A percentile compares a stretch with the other conserved stretches of the same genome.
phyloP scores from a whole-genome alignment of 2,113 vertebrate genomes.

The Pseudonaja textilis region DNA sequence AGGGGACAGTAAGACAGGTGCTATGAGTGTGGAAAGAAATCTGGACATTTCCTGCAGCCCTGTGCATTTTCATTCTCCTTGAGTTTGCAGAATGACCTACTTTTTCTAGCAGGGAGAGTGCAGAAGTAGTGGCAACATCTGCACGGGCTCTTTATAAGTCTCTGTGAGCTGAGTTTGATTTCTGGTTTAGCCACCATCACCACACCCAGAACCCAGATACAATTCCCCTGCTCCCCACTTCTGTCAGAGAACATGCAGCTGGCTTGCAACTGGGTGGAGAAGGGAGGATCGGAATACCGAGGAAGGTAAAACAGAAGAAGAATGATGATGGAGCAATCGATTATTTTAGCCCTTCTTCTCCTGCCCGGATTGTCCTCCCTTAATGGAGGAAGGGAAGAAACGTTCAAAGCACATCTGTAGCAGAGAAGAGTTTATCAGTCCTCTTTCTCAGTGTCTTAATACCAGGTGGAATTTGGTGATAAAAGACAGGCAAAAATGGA shows the following conservation, averaged over 20 bases:
- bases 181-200: rapidly evolving
- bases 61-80: neutral
- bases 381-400: neutral
- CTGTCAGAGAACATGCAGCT: neutral
- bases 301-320: neutral
- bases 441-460: constrained; percentile 58
- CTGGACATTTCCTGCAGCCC: neutral
- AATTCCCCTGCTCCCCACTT: neutral
- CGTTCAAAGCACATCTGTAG: constrained; percentile 45
- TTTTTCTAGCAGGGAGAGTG: constrained; percentile 13
- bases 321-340: neutral
- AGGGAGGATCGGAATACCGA: neutral
- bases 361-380: neutral
- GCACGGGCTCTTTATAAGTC: neutral
- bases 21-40: neutral
- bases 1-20: neutral
- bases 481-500: constrained; percentile 26
- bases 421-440: constrained; percentile 51
- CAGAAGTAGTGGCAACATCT: neutral
- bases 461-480: constrained; percentile 30
- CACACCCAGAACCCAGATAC: neutral
- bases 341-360: neutral
- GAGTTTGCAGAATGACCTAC: constrained; percentile 61
- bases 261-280: neutral
- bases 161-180: rapidly evolving